phyloP scores from a whole-genome alignment of 2,113 vertebrate species.

The Archilochus colubris region DNA sequence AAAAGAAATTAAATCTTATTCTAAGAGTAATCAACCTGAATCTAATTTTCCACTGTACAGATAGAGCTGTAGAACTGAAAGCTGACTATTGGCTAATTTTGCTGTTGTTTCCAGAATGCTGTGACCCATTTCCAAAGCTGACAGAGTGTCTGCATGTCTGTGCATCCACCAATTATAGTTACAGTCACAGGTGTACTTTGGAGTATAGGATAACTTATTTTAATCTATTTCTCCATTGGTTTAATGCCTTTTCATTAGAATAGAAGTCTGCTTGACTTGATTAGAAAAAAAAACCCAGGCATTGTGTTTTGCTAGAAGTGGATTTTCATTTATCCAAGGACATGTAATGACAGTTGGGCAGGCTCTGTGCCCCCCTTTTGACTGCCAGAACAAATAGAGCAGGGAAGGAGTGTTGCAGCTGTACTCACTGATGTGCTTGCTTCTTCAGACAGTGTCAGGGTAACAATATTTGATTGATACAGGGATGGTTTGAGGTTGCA shows the following conservation, averaged over 20 bases:
- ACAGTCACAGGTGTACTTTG: constrained; percentile 8
- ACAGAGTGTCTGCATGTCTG: neutral
- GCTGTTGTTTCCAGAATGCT: constrained; percentile 27
- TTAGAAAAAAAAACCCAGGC: neutral
- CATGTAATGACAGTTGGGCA: neutral
- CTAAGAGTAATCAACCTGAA: neutral
- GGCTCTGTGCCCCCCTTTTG: neutral
- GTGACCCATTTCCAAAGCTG: neutral
- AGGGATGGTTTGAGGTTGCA: neutral
- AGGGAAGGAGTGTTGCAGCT: neutral
- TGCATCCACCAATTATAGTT: neutral
- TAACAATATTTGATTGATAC: neutral
- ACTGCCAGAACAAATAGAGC: neutral
- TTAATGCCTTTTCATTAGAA: neutral
- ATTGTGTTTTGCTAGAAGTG: neutral
- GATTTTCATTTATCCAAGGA: neutral
- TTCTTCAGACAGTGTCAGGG: neutral
- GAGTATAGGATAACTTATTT: neutral
- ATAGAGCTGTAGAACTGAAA: neutral
- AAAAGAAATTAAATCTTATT: neutral
- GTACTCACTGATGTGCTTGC: neutral
- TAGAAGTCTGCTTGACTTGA: neutral
- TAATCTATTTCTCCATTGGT: neutral
- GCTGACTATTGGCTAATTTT: neutral
- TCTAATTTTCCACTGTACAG: neutral